Conservation (phyloP, 2,888 invertebrate species). For the Aphidoletes aphidimyza region DNA sequence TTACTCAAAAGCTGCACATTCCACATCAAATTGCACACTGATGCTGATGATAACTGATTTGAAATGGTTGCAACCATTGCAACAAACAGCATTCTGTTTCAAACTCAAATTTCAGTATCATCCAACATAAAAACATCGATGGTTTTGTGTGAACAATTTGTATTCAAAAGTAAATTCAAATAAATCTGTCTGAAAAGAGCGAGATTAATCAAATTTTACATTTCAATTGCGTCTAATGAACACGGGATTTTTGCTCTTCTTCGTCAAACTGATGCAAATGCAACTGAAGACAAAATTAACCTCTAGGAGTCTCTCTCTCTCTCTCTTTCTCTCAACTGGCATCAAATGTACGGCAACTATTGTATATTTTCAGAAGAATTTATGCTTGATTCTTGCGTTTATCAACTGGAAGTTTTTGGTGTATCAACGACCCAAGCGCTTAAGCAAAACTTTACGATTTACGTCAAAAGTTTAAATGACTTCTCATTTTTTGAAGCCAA, state of each 20-base stretch:
- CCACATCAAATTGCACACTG: too few relatives aligned
- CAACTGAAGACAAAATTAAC: slow-evolving; percentile 38
- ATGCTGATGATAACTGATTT: too few relatives aligned
- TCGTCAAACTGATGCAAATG: not conserved
- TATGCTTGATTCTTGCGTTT: slow-evolving; percentile 5
- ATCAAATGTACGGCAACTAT: slow-evolving; percentile 4
- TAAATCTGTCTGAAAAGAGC: not conserved
- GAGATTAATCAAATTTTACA: slow-evolving; percentile 19
- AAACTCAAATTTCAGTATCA: too few relatives aligned
- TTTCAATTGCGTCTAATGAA: slow-evolving; percentile 28
- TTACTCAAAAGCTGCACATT: too few relatives aligned
- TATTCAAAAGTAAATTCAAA: too few relatives aligned
- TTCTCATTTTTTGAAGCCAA: slow-evolving; percentile 46
- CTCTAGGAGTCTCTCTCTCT: slow-evolving; percentile 18
- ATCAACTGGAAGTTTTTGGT: not conserved
- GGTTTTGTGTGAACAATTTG: too few relatives aligned
- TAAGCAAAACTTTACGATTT: slow-evolving; percentile 1
- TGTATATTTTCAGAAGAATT: not conserved
- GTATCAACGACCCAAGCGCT: not conserved
- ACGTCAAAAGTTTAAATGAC: slow-evolving; percentile 46
- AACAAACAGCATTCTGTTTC: too few relatives aligned
- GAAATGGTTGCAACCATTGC: too few relatives aligned
- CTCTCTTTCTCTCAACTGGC: slow-evolving; percentile 39
- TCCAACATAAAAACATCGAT: too few relatives aligned
- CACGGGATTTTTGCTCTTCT: not conserved